Base-by-base conservation (phyloP, 2,797 vertebrate genomes). In the Rhyacichthys aspro region DNA sequence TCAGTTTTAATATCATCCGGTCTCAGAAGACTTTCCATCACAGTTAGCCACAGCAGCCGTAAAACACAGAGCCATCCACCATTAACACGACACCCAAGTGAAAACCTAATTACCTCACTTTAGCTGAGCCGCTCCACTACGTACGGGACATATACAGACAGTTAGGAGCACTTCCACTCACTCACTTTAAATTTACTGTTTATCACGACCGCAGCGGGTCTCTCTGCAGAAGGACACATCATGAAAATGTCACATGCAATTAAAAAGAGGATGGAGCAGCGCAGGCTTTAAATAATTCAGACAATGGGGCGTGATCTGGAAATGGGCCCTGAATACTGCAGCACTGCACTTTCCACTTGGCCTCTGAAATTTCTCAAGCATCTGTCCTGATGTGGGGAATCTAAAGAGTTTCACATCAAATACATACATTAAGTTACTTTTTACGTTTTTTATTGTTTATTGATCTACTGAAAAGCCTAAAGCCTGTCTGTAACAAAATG, bases 221-320 rank as follows among this genome's bases (percentile, higher is more conserved):
- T 70, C 59, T 72, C 58, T 71, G 75, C 86, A 80, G 78, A 81
- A 77, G 73, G 83, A 88, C 83, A 83, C 69, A 79, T 87, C 84
- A 57, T 83, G 85, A 81, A 90, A 90, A 90, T 88, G 90, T 88
- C 88, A 89, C 84, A 75, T 74, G 79, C 84, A 92, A 90, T 91
- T 91, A 90, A 88, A 52, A 80, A 86, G 78, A 79, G 81, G 82
- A 78, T 48, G 60, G 62, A 79, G 78, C 69, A 46, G 64, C 67
- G 72, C 72, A 42, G 60, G 52, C 76, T 71, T 63, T 91, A 89
- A 92, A 92, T 91, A 88, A 90, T 91, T 90, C 85, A 88, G 77
- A 86, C 88, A 84, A 71, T 67, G 70, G 71, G 72, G 78, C 61
- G 45, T 71, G 82, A 88, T 83, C 78, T 84, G 65, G 63, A 87